These are phyloP conservation scores for Falco naumanni DNA, from an alignment of 2,797 vertebrate genomes.

Conservation along the genomic window DNA sequence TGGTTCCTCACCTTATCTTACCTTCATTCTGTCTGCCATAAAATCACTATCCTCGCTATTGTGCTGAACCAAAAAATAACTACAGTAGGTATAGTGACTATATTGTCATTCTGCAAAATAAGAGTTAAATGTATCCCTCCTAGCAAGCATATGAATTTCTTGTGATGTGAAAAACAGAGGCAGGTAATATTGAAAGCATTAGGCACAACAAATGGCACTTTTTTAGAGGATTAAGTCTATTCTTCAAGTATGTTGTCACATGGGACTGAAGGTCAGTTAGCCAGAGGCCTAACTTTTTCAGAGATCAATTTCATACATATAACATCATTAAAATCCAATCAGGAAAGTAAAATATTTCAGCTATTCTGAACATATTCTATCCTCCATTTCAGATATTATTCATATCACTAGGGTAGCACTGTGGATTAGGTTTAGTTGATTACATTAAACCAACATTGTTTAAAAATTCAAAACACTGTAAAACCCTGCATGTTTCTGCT, in stretches of 20 bases:
- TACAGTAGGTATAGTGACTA: not conserved
- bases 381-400: conserved; percentile 4
- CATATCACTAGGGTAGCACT: not conserved
- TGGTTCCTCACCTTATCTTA: not conserved
- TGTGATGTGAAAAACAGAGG: not conserved
- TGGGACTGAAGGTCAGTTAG: conserved; percentile 29
- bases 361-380: not conserved
- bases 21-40: not conserved
- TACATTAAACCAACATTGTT: not conserved
- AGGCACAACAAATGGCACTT: not conserved
- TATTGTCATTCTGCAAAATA: not conserved
- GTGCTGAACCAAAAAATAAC: not conserved
- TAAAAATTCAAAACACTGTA: not conserved
- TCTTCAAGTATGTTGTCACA: conserved; percentile 21
- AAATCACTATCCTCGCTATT: not conserved
- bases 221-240: conserved; percentile 49
- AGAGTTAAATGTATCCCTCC: not conserved
- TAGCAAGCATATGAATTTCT: not conserved
- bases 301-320: not conserved
- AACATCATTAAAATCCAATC: not conserved
- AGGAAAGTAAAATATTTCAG: not conserved
- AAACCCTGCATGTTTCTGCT: not conserved
- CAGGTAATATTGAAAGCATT: conserved; percentile 8
- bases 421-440: conserved; percentile 13
- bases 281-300: not conserved